phyloP scores from a whole-genome alignment of 2,888 invertebrate genomes.

The Aphodius sticticus region DNA sequence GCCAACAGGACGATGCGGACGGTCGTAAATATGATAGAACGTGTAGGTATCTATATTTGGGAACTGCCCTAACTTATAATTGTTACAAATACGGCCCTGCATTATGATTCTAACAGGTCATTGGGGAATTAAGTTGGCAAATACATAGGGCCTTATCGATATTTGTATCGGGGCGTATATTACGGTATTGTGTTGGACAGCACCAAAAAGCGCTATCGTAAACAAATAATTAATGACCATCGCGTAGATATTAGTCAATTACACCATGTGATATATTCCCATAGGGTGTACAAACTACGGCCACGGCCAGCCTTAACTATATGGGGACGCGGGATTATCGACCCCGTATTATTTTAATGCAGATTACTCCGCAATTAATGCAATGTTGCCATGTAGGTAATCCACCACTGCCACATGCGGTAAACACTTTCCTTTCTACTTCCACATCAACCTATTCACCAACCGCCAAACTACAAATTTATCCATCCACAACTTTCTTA shows the following conservation, averaged over 20 bases:
- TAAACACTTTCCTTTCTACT: not conserved
- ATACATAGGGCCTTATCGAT: slow-evolving; percentile 47
- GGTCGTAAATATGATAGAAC: slow-evolving; percentile 28
- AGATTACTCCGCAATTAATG: slow-evolving; percentile 37
- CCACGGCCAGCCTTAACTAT: slow-evolving; percentile 13
- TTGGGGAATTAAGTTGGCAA: slow-evolving; percentile 47
- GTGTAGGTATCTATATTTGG: slow-evolving; percentile 37
- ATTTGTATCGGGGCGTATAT: slow-evolving; percentile 45
- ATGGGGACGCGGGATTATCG: slow-evolving; percentile 31
- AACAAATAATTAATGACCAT: slow-evolving; percentile 41
- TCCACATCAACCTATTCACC: not conserved
- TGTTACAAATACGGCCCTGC: slow-evolving; percentile 45
- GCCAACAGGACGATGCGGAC: not conserved
- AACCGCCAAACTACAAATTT: no score
- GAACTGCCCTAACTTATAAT: slow-evolving; percentile 47
- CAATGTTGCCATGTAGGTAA: slow-evolving; percentile 24
- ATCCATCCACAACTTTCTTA: no score
- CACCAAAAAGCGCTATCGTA: slow-evolving; percentile 41
- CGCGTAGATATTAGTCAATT: slow-evolving; percentile 39
- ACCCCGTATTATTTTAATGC: slow-evolving; percentile 37
- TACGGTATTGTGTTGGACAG: slow-evolving; percentile 39
- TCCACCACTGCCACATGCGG: not conserved
- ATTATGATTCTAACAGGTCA: slow-evolving; percentile 48
- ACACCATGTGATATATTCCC: slow-evolving; percentile 35
- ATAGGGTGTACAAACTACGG: slow-evolving; percentile 32